phyloP scores from a whole-genome alignment of 1,140 invertebrate genomes.

The Zaprionus capensis region DNA sequence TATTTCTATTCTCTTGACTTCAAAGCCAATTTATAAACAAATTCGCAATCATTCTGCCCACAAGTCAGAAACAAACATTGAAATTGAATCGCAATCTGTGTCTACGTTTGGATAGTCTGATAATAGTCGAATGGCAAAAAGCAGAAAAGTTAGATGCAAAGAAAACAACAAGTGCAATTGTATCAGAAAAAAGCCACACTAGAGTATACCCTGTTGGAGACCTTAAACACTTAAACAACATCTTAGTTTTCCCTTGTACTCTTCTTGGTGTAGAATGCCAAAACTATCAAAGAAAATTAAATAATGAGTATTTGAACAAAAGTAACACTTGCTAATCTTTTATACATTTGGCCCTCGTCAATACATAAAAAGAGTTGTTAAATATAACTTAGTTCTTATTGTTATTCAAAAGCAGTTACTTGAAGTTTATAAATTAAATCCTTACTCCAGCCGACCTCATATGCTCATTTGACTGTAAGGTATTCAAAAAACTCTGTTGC shows the following conservation, averaged over 20 bases:
- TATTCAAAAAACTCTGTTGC: slow-evolving; percentile 27
- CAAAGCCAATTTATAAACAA: slow-evolving; percentile 33
- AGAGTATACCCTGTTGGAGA: background rate
- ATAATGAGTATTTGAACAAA: too few relatives aligned
- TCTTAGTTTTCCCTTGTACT: too few relatives aligned
- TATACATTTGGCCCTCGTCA: too few relatives aligned
- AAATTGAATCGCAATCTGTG: slow-evolving; percentile 57
- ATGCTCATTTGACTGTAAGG: background rate
- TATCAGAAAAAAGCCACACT: background rate
- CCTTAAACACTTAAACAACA: too few relatives aligned
- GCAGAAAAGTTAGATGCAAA: slow-evolving; percentile 30
- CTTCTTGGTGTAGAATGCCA: too few relatives aligned
- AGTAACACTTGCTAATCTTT: too few relatives aligned
- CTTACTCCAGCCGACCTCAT: background rate
- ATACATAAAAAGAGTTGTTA: too few relatives aligned
- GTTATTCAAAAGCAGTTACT: too few relatives aligned
- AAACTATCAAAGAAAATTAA: too few relatives aligned
- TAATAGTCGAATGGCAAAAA: slow-evolving; percentile 51
- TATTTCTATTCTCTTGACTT: background rate
- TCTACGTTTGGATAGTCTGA: slow-evolving; percentile 44
- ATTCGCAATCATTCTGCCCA: slow-evolving; percentile 22
- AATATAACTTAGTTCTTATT: too few relatives aligned
- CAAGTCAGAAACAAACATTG: slow-evolving; percentile 43
- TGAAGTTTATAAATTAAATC: too few relatives aligned
- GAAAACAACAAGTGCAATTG: background rate